These are phyloP conservation scores for Cosmopolites sordidus DNA, from an alignment of 2,888 invertebrate species.

Conservation along the genomic window DNA sequence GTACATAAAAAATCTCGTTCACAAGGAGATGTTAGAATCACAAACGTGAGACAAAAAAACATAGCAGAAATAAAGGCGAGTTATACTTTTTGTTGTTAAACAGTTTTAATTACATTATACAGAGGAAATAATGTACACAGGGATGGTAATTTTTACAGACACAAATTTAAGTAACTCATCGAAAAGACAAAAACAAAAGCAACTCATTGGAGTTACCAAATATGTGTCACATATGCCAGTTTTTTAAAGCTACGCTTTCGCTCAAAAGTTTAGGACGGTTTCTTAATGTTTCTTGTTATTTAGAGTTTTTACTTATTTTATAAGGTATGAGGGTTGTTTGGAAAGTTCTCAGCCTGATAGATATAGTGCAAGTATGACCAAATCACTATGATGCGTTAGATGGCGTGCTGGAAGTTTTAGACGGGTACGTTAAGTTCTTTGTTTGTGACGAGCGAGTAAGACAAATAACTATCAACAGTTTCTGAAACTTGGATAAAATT, in stretches of 20 bases:
- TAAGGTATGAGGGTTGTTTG: too few relatives aligned
- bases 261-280: too few relatives aligned
- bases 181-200: not conserved
- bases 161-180: not conserved
- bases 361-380: too few relatives aligned
- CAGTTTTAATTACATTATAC: not conserved
- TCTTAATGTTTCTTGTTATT: too few relatives aligned
- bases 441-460: too few relatives aligned
- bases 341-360: too few relatives aligned
- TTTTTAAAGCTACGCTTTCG: not conserved
- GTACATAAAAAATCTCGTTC: constrained; percentile 16
- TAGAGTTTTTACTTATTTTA: too few relatives aligned
- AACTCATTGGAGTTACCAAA: not conserved
- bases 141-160: not conserved
- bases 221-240: not conserved
- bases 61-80: constrained; percentile 12
- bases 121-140: not conserved
- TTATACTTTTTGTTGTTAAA: not conserved
- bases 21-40: constrained; percentile 22
- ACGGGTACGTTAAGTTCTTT: too few relatives aligned
- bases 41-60: not conserved
- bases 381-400: too few relatives aligned
- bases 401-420: too few relatives aligned
- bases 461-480: too few relatives aligned
- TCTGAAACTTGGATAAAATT: too few relatives aligned